Base-by-base conservation (phyloP, 2,888 invertebrate genomes). In the Lepidochitona cinerea region DNA sequence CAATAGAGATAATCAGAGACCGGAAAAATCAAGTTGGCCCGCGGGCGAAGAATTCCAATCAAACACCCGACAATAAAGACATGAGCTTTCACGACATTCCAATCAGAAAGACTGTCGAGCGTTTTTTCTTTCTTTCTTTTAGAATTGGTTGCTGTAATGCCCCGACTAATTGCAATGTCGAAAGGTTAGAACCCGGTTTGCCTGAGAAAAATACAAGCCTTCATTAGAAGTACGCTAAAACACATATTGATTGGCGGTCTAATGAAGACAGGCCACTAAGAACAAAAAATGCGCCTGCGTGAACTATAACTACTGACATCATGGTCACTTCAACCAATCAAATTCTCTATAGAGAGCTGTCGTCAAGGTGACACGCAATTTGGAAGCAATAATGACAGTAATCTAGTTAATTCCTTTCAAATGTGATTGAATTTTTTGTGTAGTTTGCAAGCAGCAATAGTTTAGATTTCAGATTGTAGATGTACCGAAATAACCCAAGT, bases 331-430 rank as follows among this genome's bases (percentile, higher is more conserved):
- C 23, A 29, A 59, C 26, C 59, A 59, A 26, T 29, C 59, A 59
- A 59, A 59, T n/a, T 18, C 29, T 29, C 59, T 26, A 29, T 29
- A 26, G 32, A 18, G 18, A 41, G 2, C 29, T 29, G 59, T 59
- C 32, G 26, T 26, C 59, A 59, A 59, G 59, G 59, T 29, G 26
- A 59, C 32, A 59, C 59, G 32, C 59, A 59, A 59, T 59, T 59
- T 32, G 29, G 29, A 29, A 32, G 32, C 14, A 59, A 29, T 29
- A 59, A 59, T 29, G 59, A 59, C 59, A 59, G 59, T 59, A 59
- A 59, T 59, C 59, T 29, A 59, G 59, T 59, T 59, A 59, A 59
- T 59, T 59, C 59, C 29, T 59, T 59, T 59, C 59, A 59, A 59
- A 59, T 59, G 59, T 59, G 59, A 59, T 59, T 59, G 59, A 59